Evolutionary conservation across 2,113 vertebrate genomes (phyloP), one percentile per base, ranked within the genome.

Genomic region (Cavia aperea): DNA sequence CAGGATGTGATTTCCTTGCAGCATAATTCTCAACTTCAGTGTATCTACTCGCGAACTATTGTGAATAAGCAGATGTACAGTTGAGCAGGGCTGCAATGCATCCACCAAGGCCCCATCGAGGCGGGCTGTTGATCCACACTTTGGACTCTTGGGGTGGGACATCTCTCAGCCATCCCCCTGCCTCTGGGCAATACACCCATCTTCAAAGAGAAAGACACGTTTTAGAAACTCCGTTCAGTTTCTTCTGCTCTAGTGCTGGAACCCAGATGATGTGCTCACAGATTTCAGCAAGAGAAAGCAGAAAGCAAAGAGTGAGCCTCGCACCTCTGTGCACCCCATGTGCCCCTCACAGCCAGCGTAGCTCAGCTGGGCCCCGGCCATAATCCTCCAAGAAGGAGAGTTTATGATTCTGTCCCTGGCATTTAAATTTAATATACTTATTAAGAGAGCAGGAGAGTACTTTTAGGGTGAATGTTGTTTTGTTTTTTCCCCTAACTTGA

Each of bases 371-470:
- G 60, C 78, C 94, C 86, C 36, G 90, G 78, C 92, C 51, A 0
- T 91, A 78, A 84, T 90, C 95, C 72, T 83, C 92, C 72, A 77
- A 72, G 79, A 84, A 88, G 89, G 93, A 18, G 87, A 5, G 88
- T 96, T 97, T 97, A 96, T 3, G 0, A 39, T 92, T 95, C 16
- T 73, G 82, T 51, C 94, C 65, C 68, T 97, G 97, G 95, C 96
- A 96, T 96, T 97, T 97, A 46, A 96, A 97, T 96, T 97, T 81
- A 97, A 97, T 95, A 78, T 13, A 89, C 21, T 97, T 95, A 96
- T 96, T 96, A 97, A 93, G 79, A 88, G 73, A 90, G 73, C 90
- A 90, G 49, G 83, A 95, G 49, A 84, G 93, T 95, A 75, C 94
- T 96, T 97, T 90, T 94, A 90, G 92, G 94, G 83, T 58, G 75